phyloP scores from a whole-genome alignment of 2,797 vertebrate species.

The Propithecus deckenii region DNA sequence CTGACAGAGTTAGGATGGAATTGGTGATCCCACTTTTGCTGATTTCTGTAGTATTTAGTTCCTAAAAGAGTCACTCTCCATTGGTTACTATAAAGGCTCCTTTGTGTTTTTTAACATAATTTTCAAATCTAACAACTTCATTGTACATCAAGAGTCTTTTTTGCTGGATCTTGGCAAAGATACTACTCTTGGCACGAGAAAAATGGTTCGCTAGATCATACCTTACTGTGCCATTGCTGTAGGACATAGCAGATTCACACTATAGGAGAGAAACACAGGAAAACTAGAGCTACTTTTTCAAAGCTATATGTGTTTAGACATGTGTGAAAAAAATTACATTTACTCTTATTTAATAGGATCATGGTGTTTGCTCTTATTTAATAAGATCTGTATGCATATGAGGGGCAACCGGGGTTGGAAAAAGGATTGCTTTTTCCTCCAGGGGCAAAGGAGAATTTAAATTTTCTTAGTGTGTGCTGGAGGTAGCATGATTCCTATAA shows the following conservation, averaged over 20 bases:
- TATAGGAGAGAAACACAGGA: background rate
- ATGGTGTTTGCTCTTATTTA: background rate
- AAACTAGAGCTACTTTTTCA: background rate
- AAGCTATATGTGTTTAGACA: background rate
- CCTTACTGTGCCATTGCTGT: background rate
- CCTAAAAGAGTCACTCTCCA: background rate
- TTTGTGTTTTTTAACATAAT: background rate
- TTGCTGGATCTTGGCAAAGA: background rate
- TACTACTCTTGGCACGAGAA: background rate
- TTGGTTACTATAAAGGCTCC: background rate
- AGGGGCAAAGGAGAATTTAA: background rate
- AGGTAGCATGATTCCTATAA: accelerated
- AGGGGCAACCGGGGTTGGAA: background rate
- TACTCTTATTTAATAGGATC: background rate
- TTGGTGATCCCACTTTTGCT: background rate
- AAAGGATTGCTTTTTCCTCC: background rate
- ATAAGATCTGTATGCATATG: background rate
- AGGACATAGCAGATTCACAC: background rate
- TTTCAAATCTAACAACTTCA: background rate
- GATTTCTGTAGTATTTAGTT: background rate
- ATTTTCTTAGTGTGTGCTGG: accelerated
- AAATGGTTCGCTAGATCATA: background rate
- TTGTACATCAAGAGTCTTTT: background rate
- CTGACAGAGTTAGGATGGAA: background rate
- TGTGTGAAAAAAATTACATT: background rate